Base-by-base conservation (phyloP, 2,113 vertebrate species). In the Megaceryle maxima region DNA sequence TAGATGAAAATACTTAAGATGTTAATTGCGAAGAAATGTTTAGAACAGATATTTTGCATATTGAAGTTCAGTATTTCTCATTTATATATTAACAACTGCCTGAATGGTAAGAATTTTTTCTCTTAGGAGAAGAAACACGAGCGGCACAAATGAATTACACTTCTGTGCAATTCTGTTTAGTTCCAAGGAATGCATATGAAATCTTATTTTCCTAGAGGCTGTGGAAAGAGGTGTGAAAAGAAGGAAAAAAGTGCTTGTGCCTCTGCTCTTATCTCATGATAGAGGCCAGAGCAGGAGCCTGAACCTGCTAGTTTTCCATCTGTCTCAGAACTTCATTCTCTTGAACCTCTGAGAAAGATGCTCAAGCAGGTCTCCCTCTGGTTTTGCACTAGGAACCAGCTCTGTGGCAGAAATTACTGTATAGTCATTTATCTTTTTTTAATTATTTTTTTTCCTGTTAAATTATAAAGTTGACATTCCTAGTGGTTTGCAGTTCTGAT, bases 141-240 rank as follows among this genome's bases (percentile, higher is more conserved):
- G 8, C 13, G 10, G 6, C 31, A 83, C 0, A 0, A 62, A 46
- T 33, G 0, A 80, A 51, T 62, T 56, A 22, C 7, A 33, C 28
- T 90, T 67, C 46, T 62, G 16, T 53, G 51, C 35, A 21, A 48
- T 44, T 62, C 17, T 35, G 12, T 35, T n/a, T 63, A 44, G 5
- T 69, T 87, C 41, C 48, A 84, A 64, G 13, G 20, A 81, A 62
- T 11, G 7, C 28, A 9, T 24, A 10, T 1, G 1, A 53, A 80
- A 55, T 44, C 15, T 53, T 12, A 37, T 46, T 73, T 77, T 24
- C 69, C 44, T 35, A 33, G 35, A 77, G 57, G 41, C 35, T 53
- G 15, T 84, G 33, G 41, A 72, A 86, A 62, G 25, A 64, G 13
- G 3, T 29, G 6, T 10, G 18, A 29, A 51, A 79, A 57, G 37